Percentiles rank a stretch among this genome's conserved stretches.
Conservation (phyloP, 2,113 vertebrate genomes). For the Azemiops feae region DNA sequence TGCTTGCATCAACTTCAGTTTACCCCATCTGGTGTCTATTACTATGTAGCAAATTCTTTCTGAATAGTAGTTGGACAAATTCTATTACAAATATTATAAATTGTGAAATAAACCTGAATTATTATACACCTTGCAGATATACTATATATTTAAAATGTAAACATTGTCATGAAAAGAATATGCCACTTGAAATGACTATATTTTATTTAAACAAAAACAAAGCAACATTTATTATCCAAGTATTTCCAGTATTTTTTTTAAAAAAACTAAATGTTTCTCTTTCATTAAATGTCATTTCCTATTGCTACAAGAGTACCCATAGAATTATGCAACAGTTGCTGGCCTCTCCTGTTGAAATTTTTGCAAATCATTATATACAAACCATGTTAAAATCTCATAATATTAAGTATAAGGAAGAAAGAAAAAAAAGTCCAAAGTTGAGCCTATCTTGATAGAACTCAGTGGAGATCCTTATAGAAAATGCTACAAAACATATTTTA, state of each 20-base stretch:
- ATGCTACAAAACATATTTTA: conserved; percentile 55
- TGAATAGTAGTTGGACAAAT: background rate
- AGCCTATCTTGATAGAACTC: conserved; percentile 54
- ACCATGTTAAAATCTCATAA: conserved; percentile 39
- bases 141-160: background rate
- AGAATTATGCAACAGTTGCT: conserved; percentile 27
- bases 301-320: conserved; percentile 14
- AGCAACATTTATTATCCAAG: background rate
- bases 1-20: background rate
- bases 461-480: conserved; percentile 56
- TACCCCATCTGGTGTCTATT: background rate
- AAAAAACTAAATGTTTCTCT: background rate
- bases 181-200: background rate
- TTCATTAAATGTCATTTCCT: conserved; percentile 14
- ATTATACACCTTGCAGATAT: background rate
- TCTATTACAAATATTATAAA: background rate
- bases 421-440: conserved; percentile 44
- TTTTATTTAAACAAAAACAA: background rate
- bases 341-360: conserved; percentile 45
- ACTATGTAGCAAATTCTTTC: background rate
- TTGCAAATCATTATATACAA: conserved; percentile 26
- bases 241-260: background rate
- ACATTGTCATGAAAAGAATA: background rate
- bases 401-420: conserved; percentile 40
- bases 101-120: background rate